Base-by-base conservation (phyloP, 2,888 invertebrate genomes). In the Acanthopleura granulata region DNA sequence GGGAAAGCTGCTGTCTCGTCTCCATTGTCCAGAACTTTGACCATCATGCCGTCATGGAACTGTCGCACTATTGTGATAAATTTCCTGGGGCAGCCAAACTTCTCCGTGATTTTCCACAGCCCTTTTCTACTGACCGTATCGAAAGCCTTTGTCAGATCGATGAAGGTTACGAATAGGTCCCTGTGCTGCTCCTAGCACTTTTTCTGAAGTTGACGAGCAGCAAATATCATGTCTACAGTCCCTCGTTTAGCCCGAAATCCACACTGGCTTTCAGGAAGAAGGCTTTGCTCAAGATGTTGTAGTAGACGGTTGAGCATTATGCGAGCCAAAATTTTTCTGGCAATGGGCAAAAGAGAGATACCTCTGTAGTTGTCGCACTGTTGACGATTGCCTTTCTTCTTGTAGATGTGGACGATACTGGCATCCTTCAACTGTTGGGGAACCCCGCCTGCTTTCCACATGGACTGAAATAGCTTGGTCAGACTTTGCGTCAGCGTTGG, bases 391-490 rank as follows among this genome's bases (percentile, higher is more conserved):
- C 72, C 72, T 50, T 66, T 76, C 30, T 61, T 22, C 40, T 75
- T 78, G 73, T 74, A 77, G 22, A 73, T 15, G 40, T 77, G 62
- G 16, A 79, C 57, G n/a, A 78, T 74, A 25, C 73, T 72, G 25
- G 79, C 80, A 70, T 80, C 78, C 66, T 78, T 82, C 51, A 76
- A 72, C 3, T 82, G 74, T 74, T 81, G 78, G 18, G 78, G 79
- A 16, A 77, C 22, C 22, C 12, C 29, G n/a, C 50, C 76, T 30
- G 40, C 72, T 57, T 27, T 72, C 62, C 73, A 76, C 22, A 70
- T 57, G 30, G n/a, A 15, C 18, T 49, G 22, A 1, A 76, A 29
- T 11, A 76, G 74, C n/a, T 75, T 0, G 29, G 18, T 1, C 12
- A 76, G 70, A 27, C 25, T 75, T 18, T 69, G 29, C 22, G 51